Base-by-base conservation (phyloP, 1,140 invertebrate genomes). In the Drosophila watanabei region DNA sequence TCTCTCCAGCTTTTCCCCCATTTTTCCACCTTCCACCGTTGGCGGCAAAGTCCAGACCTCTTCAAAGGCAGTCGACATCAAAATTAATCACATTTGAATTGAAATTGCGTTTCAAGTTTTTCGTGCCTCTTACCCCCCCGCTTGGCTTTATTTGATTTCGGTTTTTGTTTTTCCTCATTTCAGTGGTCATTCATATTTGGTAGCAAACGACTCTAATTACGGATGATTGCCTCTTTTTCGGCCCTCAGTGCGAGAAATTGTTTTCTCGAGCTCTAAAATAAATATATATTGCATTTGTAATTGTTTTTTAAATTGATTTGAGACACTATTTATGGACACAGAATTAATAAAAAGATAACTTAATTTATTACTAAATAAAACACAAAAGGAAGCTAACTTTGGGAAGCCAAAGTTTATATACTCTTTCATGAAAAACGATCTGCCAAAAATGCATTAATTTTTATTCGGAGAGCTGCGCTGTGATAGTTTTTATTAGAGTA, bases 71-170 rank as follows among this genome's bases (percentile, higher is more conserved):
- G 49, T 71, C 59, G 66, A 54, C 81, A 81, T 75, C 73, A 64
- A 84, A 89, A 89, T 88, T 84, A 89, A 88, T 89, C 85, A 72
- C 80, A 84, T 84, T 84, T 61, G 71, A 79, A 89, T 89, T 71
- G 83, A 87, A 85, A 87, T 84, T 75, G 84, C 85, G 80, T 75
- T 80, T 80, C 61, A 61, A 69, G 65, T 75, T 81, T 76, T 30
- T 60, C 39, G 33, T 59, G 18, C 58, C 63, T 30, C 39, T 46
- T 18, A 20, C 41, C 28, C 60, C 48, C 43, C 57, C 46, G 20
- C 59, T 49, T 71, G 54, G 45, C 61, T 30, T 80, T 71, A 69
- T 73, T 63, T 68, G 20, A 54, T 69, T 57, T 62, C 56, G 39
- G 62, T 63, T 65, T 51, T 58, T 33, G 30, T 63, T 58, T 59